A percentile compares a stretch with the other conserved stretches of the same genome.
phyloP scores from a whole-genome alignment of 1,140 invertebrate species.

The Lucilia cuprina region DNA sequence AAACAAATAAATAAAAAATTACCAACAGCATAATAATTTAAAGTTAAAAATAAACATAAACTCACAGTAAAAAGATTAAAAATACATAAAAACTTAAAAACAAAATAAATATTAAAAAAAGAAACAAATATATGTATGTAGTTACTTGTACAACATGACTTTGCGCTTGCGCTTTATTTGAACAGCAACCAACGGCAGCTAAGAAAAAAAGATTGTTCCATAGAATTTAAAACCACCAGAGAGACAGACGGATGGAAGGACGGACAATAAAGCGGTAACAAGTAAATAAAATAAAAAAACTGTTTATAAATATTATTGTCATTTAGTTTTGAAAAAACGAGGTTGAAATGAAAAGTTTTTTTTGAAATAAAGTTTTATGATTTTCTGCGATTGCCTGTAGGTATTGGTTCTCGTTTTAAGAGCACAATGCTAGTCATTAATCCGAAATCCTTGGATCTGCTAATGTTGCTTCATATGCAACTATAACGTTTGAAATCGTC shows the following conservation, averaged over 20 bases:
- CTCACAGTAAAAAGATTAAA: background rate
- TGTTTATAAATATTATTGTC: too few species aligned
- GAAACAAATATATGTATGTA: too few species aligned
- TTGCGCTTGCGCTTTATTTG: slow-evolving; percentile 5
- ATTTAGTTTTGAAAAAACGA: too few species aligned
- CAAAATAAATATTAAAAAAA: background rate
- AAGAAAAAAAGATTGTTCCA: background rate
- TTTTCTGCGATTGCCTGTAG: too few species aligned
- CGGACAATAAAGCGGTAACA: background rate
- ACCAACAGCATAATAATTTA: background rate
- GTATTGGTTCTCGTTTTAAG: too few species aligned
- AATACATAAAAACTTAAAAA: background rate
- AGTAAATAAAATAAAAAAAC: background rate
- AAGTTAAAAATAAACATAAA: background rate
- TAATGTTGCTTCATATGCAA: too few species aligned
- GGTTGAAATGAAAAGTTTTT: too few species aligned
- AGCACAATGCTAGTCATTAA: too few species aligned
- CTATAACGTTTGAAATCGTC: too few species aligned
- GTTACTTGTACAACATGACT: slow-evolving; percentile 2
- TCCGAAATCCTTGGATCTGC: too few species aligned
- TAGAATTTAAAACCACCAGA: background rate
- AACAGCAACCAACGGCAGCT: background rate
- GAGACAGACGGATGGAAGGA: background rate
- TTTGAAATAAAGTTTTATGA: too few species aligned
- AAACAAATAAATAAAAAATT: background rate